Evolutionary conservation across 2,888 invertebrate species (phyloP).

Genomic region (Neocrepidodera transversa): DNA sequence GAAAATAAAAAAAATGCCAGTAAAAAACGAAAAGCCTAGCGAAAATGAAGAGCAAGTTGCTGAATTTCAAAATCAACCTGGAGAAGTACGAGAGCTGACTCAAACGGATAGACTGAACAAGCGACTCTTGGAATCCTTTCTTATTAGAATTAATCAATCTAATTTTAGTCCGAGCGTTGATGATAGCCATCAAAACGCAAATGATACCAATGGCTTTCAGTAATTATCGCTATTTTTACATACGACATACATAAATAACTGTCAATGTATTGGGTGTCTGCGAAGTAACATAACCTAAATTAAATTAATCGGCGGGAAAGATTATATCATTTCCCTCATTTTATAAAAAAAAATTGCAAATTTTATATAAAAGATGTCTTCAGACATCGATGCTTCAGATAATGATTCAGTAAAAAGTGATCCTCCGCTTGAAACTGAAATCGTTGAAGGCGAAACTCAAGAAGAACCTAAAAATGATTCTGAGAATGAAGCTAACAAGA

Average conservation of each 20-base stretch:
- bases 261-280: conserved; percentile 1
- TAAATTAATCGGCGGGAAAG: conserved; percentile 35
- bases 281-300: conserved; percentile 29
- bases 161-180: conserved; percentile 32
- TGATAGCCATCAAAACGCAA: conserved; percentile 1
- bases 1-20: conserved; percentile 30
- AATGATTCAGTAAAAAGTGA: conserved; percentile 33
- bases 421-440: conserved; percentile 39
- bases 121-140: conserved; percentile 68
- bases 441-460: conserved; percentile 36
- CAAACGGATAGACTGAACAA: conserved; percentile 74
- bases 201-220: conserved; percentile 2
- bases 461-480: conserved; percentile 39
- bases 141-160: conserved; percentile 65
- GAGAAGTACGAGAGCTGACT: conserved; percentile 56
- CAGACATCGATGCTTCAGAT: conserved; percentile 38
- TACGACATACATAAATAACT: conserved; percentile 10
- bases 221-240: not conserved
- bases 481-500: conserved; percentile 59
- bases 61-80: not conserved
- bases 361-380: conserved; percentile 40
- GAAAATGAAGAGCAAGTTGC: conserved; percentile 2
- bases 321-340: not conserved
- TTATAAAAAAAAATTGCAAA: conserved; percentile 1
- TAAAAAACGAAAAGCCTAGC: conserved; percentile 14